A percentile compares a stretch with the other conserved stretches of the same genome.
phyloP scores from a whole-genome alignment of 2,797 vertebrate genomes.

The Anguilla anguilla region DNA sequence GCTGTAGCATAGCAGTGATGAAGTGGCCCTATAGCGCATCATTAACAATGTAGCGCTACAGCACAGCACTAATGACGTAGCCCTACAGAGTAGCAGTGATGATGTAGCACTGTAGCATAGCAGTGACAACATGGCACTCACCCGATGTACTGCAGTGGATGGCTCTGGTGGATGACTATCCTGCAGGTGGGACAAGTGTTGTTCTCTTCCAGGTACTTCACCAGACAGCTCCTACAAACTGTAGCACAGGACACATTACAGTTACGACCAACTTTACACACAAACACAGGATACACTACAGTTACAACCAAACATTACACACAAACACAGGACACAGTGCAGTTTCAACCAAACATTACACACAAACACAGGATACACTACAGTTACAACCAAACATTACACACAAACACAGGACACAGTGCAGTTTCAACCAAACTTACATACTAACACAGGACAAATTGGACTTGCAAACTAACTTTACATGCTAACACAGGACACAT shows the following conservation, averaged over 20 bases:
- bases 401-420: neutral
- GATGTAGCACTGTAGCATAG: neutral
- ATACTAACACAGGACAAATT: neutral
- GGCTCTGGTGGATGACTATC: conserved; percentile 99
- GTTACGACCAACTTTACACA: neutral
- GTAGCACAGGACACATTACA: conserved; percentile 31
- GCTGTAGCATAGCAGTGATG: neutral
- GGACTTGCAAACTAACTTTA: neutral
- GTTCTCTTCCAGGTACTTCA: conserved; percentile 98
- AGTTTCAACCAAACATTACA: neutral
- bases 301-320: neutral
- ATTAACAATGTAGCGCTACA: neutral
- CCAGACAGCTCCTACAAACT: conserved; percentile 99
- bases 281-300: neutral
- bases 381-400: neutral
- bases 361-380: neutral
- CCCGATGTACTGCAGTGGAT: conserved; percentile 98
- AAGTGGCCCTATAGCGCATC: neutral
- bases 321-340: neutral
- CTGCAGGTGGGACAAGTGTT: conserved; percentile 98
- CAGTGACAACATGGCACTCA: conserved; percentile 64
- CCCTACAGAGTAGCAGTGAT: neutral
- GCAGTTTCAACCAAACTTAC: neutral
- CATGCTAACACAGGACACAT: too few relatives aligned
- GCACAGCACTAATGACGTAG: neutral